Evolutionary conservation across 2,797 vertebrate species (phyloP), one percentile per base, ranked within the genome.

Genomic region (Salmo trutta): DNA sequence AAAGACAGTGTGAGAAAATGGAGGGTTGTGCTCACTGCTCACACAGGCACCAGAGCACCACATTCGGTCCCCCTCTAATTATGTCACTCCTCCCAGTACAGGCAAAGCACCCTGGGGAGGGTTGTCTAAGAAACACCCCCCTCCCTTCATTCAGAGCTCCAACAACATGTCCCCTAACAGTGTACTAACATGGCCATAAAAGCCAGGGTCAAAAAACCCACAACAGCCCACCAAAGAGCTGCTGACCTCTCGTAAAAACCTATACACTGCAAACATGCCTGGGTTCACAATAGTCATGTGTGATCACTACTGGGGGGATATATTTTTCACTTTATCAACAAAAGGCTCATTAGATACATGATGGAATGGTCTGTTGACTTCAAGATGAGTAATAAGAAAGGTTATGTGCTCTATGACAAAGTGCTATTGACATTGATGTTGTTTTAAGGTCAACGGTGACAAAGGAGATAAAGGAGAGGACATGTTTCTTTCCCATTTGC

Each of bases 391-490:
- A 27, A 14, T 27, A 27, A 65, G 4, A n/a, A 8, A 19, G 4
- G 1, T 59, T 0, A n/a, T 7, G 16, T 17, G 4, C 54, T 56
- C 19, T 56, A 56, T 56, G 15, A 19, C 54, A 56, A 16, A 56
- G 17, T 1, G 54, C 16, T n/a, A 56, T 56, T 56, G 54, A 51
- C 59, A 47, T 47, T 47, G 41, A 47, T 47, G 41, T 14, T 47
- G 41, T 78, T 78, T 74, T 52, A 21, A 77, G 7, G 52, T 79
- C 75, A 59, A 52, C 72, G 53, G 64, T 69, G 52, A 71, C 52
- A 47, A 36, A 47, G 41, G 41, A 47, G 52, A 71, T 62, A 47
- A 36, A 47, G 41, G 41, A 47, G 10, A 14, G 41, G 2, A 10
- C 41, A 47, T 47, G 41, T 47, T 47, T 47, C 10, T 41, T 47